Base-by-base conservation (phyloP, 2,797 vertebrate genomes). In the Caiman crocodilus region DNA sequence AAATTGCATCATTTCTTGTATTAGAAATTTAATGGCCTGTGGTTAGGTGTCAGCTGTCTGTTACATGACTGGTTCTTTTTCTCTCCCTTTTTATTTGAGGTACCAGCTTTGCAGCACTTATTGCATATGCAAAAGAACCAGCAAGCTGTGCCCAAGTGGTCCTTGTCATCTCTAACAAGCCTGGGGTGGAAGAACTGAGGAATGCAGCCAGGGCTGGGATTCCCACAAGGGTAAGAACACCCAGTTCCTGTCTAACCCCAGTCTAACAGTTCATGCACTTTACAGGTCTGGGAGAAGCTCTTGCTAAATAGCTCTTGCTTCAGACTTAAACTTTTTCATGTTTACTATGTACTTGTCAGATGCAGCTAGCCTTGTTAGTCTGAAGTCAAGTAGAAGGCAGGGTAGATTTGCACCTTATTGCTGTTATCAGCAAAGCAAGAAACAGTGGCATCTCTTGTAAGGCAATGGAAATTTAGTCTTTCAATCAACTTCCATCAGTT, bases 81-180 rank as follows among this genome's bases (percentile, higher is more conserved):
- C 42, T 50, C 86, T 82, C 6, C 93, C 63, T 96, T 26, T 84
- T 32, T 21, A 7, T 77, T 85, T 69, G 80, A 99, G 99, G 98
- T 61, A 98, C 98, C 32, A 98, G 98, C 93, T 97, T 99, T 65
- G 97, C 99, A 84, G 98, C 98, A 0, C 98, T 99, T 83, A 98
- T 99, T 5, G 96, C 98, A 55, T 98, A 97, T 30, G 96, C 98
- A 55, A 98, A 95, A 94, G 97, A 98, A 61, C 97, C 98, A 0
- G 98, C 97, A 75, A 99, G 98, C 96, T 97, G 97, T 1, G 98
- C 98, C 1, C 97, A 98, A 95, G 97, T 99, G 2, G 98, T 98
- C 21, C 97, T 99, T 73, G 98, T 99, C 69, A 98, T 99, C 96
- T 99, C 99, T 92, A 99, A 98, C 97, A 97, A 98, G 61, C 97